Conservation (phyloP, 2,113 vertebrate genomes). For the Anser cygnoides region DNA sequence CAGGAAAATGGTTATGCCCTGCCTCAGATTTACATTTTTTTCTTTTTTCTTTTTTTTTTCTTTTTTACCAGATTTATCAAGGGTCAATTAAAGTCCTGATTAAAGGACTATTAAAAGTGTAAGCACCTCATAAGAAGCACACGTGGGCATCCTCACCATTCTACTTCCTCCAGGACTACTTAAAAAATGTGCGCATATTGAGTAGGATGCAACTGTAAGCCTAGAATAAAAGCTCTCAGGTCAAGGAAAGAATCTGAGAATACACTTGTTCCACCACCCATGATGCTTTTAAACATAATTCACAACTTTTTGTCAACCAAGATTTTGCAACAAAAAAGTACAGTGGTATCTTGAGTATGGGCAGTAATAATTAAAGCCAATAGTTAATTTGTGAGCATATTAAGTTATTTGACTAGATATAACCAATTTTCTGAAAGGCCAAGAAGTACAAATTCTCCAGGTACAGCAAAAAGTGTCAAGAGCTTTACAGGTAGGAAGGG, state of each 20-base stretch:
- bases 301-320: not conserved
- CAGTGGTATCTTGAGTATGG: not conserved
- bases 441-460: not conserved
- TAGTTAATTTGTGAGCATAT: not conserved
- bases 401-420: not conserved
- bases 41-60: too few relatives aligned
- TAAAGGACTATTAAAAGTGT: not conserved
- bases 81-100: not conserved
- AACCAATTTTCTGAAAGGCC: not conserved
- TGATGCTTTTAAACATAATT: not conserved
- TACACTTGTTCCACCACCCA: fast-evolving
- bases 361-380: not conserved
- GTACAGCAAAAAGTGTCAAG: not conserved
- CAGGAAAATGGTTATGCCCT: not conserved
- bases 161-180: not conserved
- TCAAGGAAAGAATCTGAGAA: not conserved
- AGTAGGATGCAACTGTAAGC: not conserved
- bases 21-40: not conserved
- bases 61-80: too few relatives aligned
- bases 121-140: not conserved
- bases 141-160: not conserved
- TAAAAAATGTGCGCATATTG: not conserved
- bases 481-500: not conserved
- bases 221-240: not conserved
- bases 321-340: not conserved